A percentile compares a stretch with the other conserved stretches of the same genome.
These are phyloP conservation scores for Otolemur crassicaudatus DNA, from an alignment of 2,797 vertebrate genomes.

Conservation along the genomic window DNA sequence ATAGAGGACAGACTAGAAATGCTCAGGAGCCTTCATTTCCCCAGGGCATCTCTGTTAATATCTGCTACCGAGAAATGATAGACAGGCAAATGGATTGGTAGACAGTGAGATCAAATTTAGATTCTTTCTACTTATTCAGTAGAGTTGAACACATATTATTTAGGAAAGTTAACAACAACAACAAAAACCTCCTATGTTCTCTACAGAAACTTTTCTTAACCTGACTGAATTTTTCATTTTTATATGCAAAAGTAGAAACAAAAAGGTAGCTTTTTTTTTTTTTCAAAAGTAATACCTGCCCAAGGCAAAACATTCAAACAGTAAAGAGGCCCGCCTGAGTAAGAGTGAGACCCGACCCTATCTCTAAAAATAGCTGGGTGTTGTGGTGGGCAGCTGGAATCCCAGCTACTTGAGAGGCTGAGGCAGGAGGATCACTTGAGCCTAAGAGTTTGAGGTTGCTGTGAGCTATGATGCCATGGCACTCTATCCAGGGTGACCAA, in stretches of 20 bases:
- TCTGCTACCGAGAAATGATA: not conserved
- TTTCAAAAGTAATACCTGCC: not conserved
- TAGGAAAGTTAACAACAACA: not conserved
- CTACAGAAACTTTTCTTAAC: not conserved
- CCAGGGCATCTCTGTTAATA: not conserved
- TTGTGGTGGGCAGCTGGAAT: no score
- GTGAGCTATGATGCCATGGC: no score
- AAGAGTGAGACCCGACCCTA: no score
- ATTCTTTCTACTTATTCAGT: not conserved
- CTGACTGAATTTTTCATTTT: not conserved
- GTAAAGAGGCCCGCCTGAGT: not conserved
- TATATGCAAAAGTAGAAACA: not conserved
- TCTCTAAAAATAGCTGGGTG: no score
- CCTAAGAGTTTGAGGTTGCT: no score
- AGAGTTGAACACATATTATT: not conserved
- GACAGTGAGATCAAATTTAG: not conserved
- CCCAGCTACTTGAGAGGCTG: no score
- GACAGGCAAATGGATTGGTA: not conserved
- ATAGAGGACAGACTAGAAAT: not conserved
- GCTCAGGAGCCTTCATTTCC: not conserved
- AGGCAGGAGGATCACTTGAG: no score
- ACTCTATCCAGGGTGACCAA: no score
- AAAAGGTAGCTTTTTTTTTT: conserved; percentile 17
- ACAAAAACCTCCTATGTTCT: not conserved
- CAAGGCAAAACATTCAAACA: not conserved